A percentile compares a stretch with the other conserved stretches of the same genome.
Conservation (phyloP, 1,140 invertebrate genomes). For the Drosophila melanogaster region DNA sequence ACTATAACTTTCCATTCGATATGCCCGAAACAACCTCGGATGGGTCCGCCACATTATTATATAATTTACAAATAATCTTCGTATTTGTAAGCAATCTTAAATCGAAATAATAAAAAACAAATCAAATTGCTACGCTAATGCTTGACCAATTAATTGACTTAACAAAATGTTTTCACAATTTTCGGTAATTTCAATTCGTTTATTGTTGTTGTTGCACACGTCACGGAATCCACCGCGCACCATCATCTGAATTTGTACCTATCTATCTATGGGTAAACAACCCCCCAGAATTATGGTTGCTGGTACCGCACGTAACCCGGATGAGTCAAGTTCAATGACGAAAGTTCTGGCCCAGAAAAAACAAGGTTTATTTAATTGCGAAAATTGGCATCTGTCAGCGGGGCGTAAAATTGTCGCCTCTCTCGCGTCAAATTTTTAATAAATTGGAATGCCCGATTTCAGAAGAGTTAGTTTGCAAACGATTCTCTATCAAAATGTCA, state of each 20-base stretch:
- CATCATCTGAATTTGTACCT: neutral
- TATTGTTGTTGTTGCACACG: constrained; percentile 24
- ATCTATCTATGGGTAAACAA: constrained; percentile 59
- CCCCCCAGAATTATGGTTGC: constrained; percentile 11
- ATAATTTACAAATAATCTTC: constrained; percentile 77
- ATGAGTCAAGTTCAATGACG: constrained; percentile 84
- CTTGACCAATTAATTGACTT: constrained; percentile 43
- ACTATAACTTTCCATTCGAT: constrained; percentile 21
- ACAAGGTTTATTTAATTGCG: constrained; percentile 26
- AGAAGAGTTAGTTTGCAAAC: constrained; percentile 37
- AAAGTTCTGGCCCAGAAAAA: constrained; percentile 39
- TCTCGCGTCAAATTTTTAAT: constrained; percentile 45
- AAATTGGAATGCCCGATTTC: constrained; percentile 32
- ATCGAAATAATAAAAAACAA: constrained; percentile 67
- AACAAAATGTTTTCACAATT: constrained; percentile 61
- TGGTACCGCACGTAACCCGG: constrained; percentile 34
- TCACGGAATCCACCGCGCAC: constrained; percentile 36
- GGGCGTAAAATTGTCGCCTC: constrained; percentile 63
- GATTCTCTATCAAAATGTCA: constrained; percentile 34
- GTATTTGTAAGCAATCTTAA: constrained; percentile 64
- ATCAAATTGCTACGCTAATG: constrained; percentile 53
- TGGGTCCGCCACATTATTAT: constrained; percentile 60
- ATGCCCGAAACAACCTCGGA: constrained; percentile 28
- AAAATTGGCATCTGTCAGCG: constrained; percentile 53
- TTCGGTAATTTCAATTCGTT: constrained; percentile 34